Evolutionary conservation across 2,888 invertebrate species (phyloP).

Genomic region (Tanytarsus gracilentus): DNA sequence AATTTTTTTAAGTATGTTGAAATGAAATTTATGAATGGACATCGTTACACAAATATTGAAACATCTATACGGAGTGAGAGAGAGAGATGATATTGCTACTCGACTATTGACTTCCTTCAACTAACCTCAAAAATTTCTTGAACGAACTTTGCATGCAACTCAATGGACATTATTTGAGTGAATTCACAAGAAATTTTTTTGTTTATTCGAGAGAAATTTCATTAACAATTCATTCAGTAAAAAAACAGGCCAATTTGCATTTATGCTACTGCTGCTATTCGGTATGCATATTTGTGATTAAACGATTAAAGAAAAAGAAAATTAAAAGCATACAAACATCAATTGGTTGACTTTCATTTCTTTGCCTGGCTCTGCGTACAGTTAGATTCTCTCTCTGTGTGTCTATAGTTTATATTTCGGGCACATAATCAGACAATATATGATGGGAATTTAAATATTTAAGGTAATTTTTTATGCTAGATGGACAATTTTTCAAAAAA

Average conservation of each 20-base stretch:
- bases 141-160: too few species aligned
- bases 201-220: neutral
- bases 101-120: too few species aligned
- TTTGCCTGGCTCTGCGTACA: neutral
- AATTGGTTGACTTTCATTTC: slow-evolving; percentile 22
- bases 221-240: too few species aligned
- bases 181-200: too few species aligned
- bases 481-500: slow-evolving; percentile 2
- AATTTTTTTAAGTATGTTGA: too few species aligned
- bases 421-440: slow-evolving; percentile 11
- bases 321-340: too few species aligned
- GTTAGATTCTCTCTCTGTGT: neutral
- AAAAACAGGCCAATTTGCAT: neutral
- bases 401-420: slow-evolving; percentile 21
- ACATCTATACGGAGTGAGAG: too few species aligned
- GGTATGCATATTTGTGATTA: slow-evolving; percentile 25
- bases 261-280: neutral
- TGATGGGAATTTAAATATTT: slow-evolving; percentile 12
- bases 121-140: too few species aligned
- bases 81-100: too few species aligned
- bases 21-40: too few species aligned
- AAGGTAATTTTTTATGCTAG: neutral
- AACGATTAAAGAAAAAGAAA: slow-evolving; percentile 24
- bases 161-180: too few species aligned
- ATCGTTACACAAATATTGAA: too few species aligned